Base-by-base conservation (phyloP, 2,888 invertebrate genomes). In the Cryptosula pallasiana region DNA sequence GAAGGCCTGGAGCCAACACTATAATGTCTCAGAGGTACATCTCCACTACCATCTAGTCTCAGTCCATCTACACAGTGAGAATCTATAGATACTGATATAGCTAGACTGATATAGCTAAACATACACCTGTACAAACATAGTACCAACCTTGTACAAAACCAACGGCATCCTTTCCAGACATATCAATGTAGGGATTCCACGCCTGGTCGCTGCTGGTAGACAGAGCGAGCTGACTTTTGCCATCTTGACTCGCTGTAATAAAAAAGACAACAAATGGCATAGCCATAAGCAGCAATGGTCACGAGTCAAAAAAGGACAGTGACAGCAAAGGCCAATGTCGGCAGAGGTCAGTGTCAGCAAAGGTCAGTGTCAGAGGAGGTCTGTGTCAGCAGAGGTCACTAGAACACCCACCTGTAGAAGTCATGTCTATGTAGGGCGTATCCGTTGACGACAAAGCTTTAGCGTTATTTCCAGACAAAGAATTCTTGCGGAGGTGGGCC, bases 1-100 rank as follows among this genome's bases (percentile, higher is more conserved):
- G 27, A 2, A 13, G 63, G 63, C 34, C 27, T 63, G 2, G 63
- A 63, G 27, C 63, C 63, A 3, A 63, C 63, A 63, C 63, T 63
- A 32, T 63, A 63, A n/a, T 63, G 63, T 34, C 63, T 63, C 13
- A 32, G 27, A 27, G 63, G 63, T 32, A 34, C 5, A 13, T 9
- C 20, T 20, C 20, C 45, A 13, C 5, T 20, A 45, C 20, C 45
- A 5, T 45, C 45, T 20, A 45, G 45, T 5, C 45, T 5, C 20
- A 45, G 20, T 5, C 45, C 45, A 45, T 45, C 45, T 45, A 45
- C 5, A 45, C 9, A 45, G 20, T 13, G 45, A 45, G 45, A 20
- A n/a, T n/a, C n/a, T n/a, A n/a, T n/a, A n/a, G n/a, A n/a, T n/a
- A n/a, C n/a, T n/a, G n/a, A n/a, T n/a, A n/a, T n/a, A n/a, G n/a